A percentile compares a stretch with the other conserved stretches of the same genome.
Conservation (phyloP, 1,140 invertebrate genomes). For the Trypoxylus dichotomus region DNA sequence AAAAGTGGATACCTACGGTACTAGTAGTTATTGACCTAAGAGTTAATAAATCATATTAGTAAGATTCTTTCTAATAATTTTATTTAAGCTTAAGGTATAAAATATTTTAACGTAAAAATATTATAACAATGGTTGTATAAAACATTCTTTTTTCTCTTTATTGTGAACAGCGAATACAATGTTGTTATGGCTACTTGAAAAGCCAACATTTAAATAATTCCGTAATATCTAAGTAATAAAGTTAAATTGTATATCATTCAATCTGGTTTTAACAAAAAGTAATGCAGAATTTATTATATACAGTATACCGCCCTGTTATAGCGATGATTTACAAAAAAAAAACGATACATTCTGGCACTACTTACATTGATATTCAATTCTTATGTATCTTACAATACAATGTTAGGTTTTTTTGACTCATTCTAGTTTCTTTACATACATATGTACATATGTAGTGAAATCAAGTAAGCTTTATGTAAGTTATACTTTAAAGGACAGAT, state of each 20-base stretch:
- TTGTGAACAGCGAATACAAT: neutral
- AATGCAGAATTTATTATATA: neutral
- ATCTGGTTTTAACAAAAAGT: neutral
- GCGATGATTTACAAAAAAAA: neutral
- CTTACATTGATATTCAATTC: neutral
- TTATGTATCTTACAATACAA: neutral
- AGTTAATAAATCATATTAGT: neutral
- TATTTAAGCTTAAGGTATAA: constrained; percentile 16
- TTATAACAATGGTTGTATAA: constrained; percentile 2
- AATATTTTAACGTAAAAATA: constrained; percentile 15
- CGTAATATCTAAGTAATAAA: neutral
- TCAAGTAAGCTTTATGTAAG: neutral
- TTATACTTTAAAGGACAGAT: neutral
- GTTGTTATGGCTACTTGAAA: neutral
- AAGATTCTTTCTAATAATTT: neutral
- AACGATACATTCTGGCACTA: neutral
- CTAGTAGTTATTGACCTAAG: too few species aligned
- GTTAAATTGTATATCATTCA: neutral
- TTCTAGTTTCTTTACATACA: neutral
- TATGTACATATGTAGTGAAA: too few species aligned
- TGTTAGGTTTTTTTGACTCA: neutral
- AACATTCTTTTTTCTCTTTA: neutral
- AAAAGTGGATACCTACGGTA: too few species aligned
- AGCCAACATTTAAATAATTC: neutral
- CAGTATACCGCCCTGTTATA: neutral